These are phyloP conservation scores for Dendrolimus houi DNA, from an alignment of 2,888 invertebrate species.

Conservation along the genomic window DNA sequence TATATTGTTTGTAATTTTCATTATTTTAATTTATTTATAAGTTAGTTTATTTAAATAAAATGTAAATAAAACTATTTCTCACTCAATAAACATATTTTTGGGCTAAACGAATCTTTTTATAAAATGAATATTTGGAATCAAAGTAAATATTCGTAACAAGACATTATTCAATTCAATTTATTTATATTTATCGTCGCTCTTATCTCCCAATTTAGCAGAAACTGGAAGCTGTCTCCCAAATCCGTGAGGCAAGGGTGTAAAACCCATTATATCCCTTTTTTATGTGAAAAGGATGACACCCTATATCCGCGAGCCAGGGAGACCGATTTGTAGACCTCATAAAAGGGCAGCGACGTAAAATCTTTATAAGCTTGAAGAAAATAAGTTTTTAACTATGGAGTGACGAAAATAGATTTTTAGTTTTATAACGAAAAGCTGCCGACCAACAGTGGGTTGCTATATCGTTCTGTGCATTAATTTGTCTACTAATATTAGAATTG, in stretches of 20 bases:
- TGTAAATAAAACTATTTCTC: too few relatives aligned
- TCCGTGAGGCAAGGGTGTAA: background rate
- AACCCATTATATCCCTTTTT: conserved; percentile 3
- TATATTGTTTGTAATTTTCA: too few relatives aligned
- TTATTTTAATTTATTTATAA: too few relatives aligned
- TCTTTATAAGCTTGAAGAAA: background rate
- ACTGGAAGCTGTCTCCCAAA: background rate
- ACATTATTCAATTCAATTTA: background rate
- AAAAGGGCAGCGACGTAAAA: background rate
- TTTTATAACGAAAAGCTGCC: background rate
- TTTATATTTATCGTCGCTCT: background rate
- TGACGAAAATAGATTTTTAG: background rate
- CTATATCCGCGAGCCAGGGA: background rate
- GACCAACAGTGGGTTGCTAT: too few relatives aligned
- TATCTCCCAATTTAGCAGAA: background rate
- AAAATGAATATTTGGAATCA: too few relatives aligned
- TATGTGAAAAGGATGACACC: background rate
- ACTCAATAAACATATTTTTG: too few relatives aligned
- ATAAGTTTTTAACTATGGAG: background rate
- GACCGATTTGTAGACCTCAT: background rate
- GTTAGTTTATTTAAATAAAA: too few relatives aligned
- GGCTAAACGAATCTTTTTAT: too few relatives aligned
- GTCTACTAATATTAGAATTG: too few relatives aligned
- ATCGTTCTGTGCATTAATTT: too few relatives aligned
- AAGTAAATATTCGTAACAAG: background rate